Conservation (phyloP, 2,113 vertebrate species). For the Mystacornis crossleyi region DNA sequence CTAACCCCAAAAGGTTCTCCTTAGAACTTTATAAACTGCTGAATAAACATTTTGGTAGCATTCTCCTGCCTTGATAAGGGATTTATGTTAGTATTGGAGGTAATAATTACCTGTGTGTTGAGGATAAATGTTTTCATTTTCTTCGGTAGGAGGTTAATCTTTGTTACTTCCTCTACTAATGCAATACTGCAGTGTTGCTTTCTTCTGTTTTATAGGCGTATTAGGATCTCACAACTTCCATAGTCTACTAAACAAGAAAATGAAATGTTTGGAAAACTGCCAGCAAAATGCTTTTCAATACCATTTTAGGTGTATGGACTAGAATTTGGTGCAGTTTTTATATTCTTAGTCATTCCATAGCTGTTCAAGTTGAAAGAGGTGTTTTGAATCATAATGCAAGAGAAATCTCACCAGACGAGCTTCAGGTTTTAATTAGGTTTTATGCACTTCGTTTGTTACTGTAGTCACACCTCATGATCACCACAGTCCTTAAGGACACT, state of each 20-base stretch:
- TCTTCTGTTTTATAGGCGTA: neutral
- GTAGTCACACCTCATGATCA: neutral
- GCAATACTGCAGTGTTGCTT: neutral
- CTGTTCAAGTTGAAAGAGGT: neutral
- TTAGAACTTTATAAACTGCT: neutral
- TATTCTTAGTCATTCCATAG: neutral
- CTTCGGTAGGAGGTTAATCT: neutral
- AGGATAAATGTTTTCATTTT: constrained; percentile 14
- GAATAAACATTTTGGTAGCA: neutral
- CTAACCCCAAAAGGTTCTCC: neutral
- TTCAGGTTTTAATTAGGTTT: neutral
- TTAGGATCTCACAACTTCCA: neutral
- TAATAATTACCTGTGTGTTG: neutral
- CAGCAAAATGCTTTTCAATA: neutral
- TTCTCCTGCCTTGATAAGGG: neutral
- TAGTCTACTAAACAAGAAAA: neutral
- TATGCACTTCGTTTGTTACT: neutral
- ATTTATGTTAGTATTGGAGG: neutral
- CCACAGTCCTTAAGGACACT: neutral
- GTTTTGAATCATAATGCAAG: neutral
- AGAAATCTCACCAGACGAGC: neutral
- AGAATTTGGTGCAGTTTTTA: neutral
- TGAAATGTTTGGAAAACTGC: neutral
- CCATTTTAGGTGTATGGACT: neutral
- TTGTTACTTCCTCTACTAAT: neutral